Percentiles rank a stretch among this genome's conserved stretches.
Conservation (phyloP, 2,113 vertebrate species). For the Thamnaconus septentrionalis region DNA sequence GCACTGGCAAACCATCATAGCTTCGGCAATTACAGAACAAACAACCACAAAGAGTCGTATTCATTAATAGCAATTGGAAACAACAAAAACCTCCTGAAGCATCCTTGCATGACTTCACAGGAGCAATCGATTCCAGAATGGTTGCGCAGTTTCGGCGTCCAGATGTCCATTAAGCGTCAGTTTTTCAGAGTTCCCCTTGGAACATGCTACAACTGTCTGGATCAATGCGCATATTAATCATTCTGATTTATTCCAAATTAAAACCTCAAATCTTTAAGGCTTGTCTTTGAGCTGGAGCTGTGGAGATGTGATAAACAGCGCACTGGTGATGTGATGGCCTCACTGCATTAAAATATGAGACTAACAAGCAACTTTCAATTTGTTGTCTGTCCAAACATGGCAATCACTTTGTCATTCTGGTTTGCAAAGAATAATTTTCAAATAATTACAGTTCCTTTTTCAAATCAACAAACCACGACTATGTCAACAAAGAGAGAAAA, state of each 20-base stretch:
- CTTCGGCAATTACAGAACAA: constrained; percentile 17
- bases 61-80: constrained; percentile 28
- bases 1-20: constrained; percentile 8
- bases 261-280: constrained; percentile 36
- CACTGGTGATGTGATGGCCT: too few species aligned
- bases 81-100: constrained; percentile 25
- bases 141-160: constrained; percentile 44
- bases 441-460: too few species aligned
- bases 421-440: too few species aligned
- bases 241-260: constrained; percentile 34
- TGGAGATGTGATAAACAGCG: too few species aligned
- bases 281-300: constrained; percentile 27
- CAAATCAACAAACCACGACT: too few species aligned
- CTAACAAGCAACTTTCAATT: too few species aligned
- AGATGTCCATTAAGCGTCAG: constrained; percentile 66
- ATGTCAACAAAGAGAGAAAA: too few species aligned
- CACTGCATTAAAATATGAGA: too few species aligned
- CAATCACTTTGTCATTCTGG: too few species aligned
- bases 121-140: constrained; percentile 62
- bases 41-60: constrained; percentile 5
- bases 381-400: too few species aligned
- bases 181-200: constrained; percentile 49
- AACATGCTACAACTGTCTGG: constrained; percentile 66
- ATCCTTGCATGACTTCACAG: constrained; percentile 53
- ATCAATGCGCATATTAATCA: constrained; percentile 57